Percentiles rank a stretch among this genome's conserved stretches.
These are phyloP conservation scores for Microchirus variegatus DNA, from an alignment of 2,797 vertebrate species.

Conservation along the genomic window DNA sequence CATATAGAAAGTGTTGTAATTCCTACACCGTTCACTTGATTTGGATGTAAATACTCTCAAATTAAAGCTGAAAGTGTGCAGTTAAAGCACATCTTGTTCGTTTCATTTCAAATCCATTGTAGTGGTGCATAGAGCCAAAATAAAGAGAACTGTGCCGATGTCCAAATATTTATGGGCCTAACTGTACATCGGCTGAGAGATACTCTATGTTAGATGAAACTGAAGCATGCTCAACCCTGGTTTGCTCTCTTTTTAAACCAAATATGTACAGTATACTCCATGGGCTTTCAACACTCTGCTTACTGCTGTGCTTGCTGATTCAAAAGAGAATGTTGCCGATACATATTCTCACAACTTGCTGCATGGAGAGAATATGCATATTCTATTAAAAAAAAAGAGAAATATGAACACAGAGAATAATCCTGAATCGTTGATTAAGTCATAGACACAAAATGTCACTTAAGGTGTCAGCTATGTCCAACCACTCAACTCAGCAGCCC, in stretches of 20 bases:
- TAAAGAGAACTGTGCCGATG: too few species aligned
- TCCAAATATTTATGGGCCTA: too few species aligned
- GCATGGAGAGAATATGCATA: slow-evolving; percentile 1
- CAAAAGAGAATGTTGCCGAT: slow-evolving; percentile 14
- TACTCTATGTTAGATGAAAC: slow-evolving; percentile 20
- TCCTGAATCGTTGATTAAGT: slow-evolving; percentile 35
- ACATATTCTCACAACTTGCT: slow-evolving; percentile 24
- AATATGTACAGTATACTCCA: slow-evolving; percentile 6
- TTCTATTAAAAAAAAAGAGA: slow-evolving; percentile 10
- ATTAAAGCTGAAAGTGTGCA: too few species aligned
- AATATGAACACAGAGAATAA: slow-evolving; percentile 25
- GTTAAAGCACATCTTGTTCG: too few species aligned
- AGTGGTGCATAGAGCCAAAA: too few species aligned
- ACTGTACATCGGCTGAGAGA: slow-evolving; percentile 11
- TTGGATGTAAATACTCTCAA: too few species aligned
- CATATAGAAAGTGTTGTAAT: too few species aligned
- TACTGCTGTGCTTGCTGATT: slow-evolving; percentile 19
- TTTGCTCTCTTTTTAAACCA: slow-evolving; percentile 15
- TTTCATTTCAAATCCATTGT: too few species aligned
- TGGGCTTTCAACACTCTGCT: slow-evolving; percentile 14
- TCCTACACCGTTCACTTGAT: too few species aligned
- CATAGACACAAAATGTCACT: slow-evolving; percentile 52
- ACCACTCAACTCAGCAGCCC: slow-evolving; percentile 8
- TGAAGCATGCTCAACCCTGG: slow-evolving; percentile 5
- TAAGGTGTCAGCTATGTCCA: slow-evolving; percentile 39